Evolutionary conservation across 2,797 vertebrate species (phyloP).

Genomic region (Girardinus metallicus): DNA sequence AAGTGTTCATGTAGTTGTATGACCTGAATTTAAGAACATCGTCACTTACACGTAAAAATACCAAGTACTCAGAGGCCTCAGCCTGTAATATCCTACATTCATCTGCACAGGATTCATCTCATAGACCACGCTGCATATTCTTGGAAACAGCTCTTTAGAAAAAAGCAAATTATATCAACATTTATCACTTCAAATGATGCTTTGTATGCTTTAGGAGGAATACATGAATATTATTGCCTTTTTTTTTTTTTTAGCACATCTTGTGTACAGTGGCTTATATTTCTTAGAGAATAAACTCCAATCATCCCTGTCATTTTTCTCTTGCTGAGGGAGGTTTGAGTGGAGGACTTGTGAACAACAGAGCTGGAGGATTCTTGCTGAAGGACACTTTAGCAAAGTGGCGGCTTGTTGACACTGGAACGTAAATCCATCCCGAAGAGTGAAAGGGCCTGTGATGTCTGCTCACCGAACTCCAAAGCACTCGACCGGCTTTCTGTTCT

Average conservation of each 20-base stretch:
- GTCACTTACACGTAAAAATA: not conserved
- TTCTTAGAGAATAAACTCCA: constrained; percentile 7
- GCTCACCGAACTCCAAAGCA: constrained; percentile 29
- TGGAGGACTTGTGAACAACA: constrained; percentile 33
- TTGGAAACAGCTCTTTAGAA: constrained; percentile 9
- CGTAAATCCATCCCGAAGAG: constrained; percentile 43
- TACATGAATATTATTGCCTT: constrained; percentile 1
- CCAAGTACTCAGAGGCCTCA: constrained; percentile 1
- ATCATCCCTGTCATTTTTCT: constrained; percentile 23
- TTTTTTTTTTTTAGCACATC: not conserved
- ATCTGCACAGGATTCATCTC: not conserved
- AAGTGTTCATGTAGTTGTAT: not conserved
- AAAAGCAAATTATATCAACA: constrained; percentile 30
- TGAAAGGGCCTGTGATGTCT: constrained; percentile 37
- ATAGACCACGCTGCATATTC: constrained; percentile 11
- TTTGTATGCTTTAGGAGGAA: constrained; percentile 9
- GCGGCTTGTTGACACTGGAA: constrained; percentile 45
- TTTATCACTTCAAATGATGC: constrained; percentile 16
- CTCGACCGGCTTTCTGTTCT: constrained; percentile 26
- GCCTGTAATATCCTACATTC: constrained; percentile 5
- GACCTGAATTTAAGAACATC: not conserved
- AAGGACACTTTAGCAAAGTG: constrained; percentile 64
- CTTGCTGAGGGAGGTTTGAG: constrained; percentile 20
- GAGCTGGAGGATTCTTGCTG: constrained; percentile 44
- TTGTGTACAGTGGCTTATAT: not conserved